Percentiles rank a stretch among this genome's conserved stretches.
phyloP scores from a whole-genome alignment of 2,797 vertebrate genomes.

The Mormyrops attenuatus region DNA sequence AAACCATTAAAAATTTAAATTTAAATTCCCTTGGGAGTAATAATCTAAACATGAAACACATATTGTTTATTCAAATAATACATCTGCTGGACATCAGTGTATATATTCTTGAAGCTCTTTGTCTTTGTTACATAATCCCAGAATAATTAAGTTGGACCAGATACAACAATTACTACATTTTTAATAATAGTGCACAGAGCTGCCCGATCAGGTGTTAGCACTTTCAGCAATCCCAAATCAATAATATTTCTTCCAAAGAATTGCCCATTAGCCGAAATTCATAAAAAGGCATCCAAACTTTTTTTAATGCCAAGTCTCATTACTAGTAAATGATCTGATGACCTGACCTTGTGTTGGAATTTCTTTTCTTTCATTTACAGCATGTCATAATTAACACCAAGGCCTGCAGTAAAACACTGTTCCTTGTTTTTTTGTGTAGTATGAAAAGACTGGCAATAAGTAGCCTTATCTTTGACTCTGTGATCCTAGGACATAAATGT shows the following conservation, averaged over 20 bases:
- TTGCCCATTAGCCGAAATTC: background rate
- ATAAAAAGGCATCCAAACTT: background rate
- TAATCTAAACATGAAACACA: background rate
- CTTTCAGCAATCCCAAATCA: background rate
- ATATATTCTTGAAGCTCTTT: background rate
- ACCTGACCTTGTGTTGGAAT: conserved; percentile 56
- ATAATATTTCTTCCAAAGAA: background rate
- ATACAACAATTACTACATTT: background rate
- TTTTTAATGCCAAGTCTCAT: conserved; percentile 13
- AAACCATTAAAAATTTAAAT: background rate
- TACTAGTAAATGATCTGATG: conserved; percentile 38
- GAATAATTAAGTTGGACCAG: background rate
- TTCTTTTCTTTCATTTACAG: conserved; percentile 48
- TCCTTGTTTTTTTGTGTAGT: conserved; percentile 25
- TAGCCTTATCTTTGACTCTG: background rate
- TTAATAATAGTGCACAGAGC: background rate
- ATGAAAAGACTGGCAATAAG: conserved; percentile 1
- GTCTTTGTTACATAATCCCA: background rate
- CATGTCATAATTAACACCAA: conserved; percentile 42
- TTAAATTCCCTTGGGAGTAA: background rate
- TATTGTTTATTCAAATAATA: background rate
- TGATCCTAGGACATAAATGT: background rate
- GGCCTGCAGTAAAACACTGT: conserved; percentile 43
- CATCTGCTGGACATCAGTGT: background rate
- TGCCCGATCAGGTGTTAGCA: background rate